Evolutionary conservation across 2,888 invertebrate genomes (phyloP), one percentile per base, ranked within the genome.

Genomic region (Rhopalosiphum nymphaeae): DNA sequence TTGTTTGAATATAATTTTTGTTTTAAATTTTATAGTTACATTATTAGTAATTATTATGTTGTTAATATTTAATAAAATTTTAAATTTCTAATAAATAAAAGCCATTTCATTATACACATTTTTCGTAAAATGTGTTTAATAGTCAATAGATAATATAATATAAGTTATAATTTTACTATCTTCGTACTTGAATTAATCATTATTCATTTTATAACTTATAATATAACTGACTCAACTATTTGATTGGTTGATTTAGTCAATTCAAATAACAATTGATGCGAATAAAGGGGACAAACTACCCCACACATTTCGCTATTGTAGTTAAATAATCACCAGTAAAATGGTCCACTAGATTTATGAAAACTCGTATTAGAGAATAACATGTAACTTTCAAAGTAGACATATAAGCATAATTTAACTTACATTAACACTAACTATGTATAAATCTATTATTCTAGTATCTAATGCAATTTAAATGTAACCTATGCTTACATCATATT

Each of bases 191-290:
- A 84, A 91, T 84, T 29, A 78, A 94, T 91, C 36, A 57, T 67
- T 61, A 46, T 46, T 46, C 46, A 16, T 89, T 89, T 89, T 57
- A 42, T 57, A 61, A 44, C 44, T 44, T 85, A 78, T 36, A 36
- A 78, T n/a, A 56, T 85, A n/a, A 25, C 53, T 42, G 84, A 85
- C 84, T 84, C 10, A 44, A 56, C n/a, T n/a, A n/a, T 44, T 91
- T 85, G 44, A 91, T 85, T 84, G 44, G 91, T 85, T 91, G 91
- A 57, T 91, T 91, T 91, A 91, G 44, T 91, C 42, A 21, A 85
- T 56, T 91, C 42, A 56, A 85, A 91, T 56, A 85, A 91, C 44
- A 85, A 91, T 91, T 44, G 49, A 44, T 9, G 44, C 5, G 85
- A 85, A 56, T 85, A 84, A 91, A 85, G 44, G 53, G 56, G 91